A percentile compares a stretch with the other conserved stretches of the same genome.
Evolutionary conservation across 2,888 invertebrate genomes (phyloP).

Genomic region (Mallateleia sp.): DNA sequence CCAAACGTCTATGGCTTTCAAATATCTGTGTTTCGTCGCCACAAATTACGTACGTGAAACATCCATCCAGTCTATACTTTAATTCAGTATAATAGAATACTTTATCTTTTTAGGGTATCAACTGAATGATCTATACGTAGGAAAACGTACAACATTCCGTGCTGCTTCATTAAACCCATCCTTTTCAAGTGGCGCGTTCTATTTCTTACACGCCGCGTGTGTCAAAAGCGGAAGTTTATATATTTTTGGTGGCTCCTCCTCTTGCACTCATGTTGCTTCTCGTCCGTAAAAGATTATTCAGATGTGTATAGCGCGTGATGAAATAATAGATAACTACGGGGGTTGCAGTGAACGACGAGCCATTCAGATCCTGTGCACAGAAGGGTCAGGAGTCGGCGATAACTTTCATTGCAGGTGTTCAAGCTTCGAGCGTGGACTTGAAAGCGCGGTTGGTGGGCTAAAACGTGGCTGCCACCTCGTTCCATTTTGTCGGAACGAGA

Average conservation of each 20-base stretch:
- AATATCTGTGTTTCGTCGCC: too few relatives aligned
- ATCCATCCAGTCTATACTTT: slow-evolving; percentile 5
- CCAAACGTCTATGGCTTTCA: too few relatives aligned
- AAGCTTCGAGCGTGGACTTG: slow-evolving; percentile 65
- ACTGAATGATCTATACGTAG: slow-evolving; percentile 25
- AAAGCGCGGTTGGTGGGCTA: slow-evolving; percentile 65
- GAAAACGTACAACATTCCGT: slow-evolving; percentile 25
- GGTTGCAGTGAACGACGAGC: slow-evolving; percentile 45
- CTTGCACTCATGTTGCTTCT: neutral
- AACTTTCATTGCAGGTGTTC: slow-evolving; percentile 78
- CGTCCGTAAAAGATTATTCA: slow-evolving; percentile 52
- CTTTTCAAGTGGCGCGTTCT: slow-evolving; percentile 20
- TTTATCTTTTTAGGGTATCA: slow-evolving; percentile 57
- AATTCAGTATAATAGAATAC: slow-evolving; percentile 47
- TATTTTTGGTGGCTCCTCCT: slow-evolving; percentile 18
- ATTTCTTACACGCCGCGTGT: slow-evolving; percentile 35
- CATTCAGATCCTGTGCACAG: slow-evolving; percentile 48
- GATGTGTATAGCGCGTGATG: slow-evolving; percentile 53
- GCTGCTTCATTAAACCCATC: slow-evolving; percentile 50
- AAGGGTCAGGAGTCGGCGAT: slow-evolving; percentile 71
- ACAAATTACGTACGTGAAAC: too few relatives aligned
- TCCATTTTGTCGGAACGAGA: slow-evolving; percentile 76
- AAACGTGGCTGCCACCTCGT: slow-evolving; percentile 76
- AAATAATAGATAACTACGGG: slow-evolving; percentile 69
- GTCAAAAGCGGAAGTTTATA: slow-evolving; percentile 54